Conservation (phyloP, 2,888 invertebrate species). For the Gymnoscelis rufifasciata region DNA sequence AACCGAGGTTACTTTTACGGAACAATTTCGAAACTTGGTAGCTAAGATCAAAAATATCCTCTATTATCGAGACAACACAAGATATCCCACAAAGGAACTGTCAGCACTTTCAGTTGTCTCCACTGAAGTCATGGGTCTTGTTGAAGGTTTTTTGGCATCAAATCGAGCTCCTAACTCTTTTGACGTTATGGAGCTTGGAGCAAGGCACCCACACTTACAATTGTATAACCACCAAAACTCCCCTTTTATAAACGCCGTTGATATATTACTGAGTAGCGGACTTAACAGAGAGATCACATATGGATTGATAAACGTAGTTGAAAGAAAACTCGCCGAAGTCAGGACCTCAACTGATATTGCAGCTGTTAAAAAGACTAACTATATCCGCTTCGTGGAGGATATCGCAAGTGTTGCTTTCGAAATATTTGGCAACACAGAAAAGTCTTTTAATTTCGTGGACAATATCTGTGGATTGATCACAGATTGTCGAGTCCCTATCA, state of each 20-base stretch:
- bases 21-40: slow-evolving; percentile 79
- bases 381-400: slow-evolving; percentile 70
- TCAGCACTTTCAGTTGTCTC: slow-evolving; percentile 79
- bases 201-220: slow-evolving; percentile 68
- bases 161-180: slow-evolving; percentile 71
- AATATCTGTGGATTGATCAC: slow-evolving; percentile 66
- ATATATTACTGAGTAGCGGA: slow-evolving; percentile 69
- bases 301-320: slow-evolving; percentile 71
- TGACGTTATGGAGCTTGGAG: slow-evolving; percentile 66
- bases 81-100: slow-evolving; percentile 72
- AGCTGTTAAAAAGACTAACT: slow-evolving; percentile 68
- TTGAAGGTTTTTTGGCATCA: slow-evolving; percentile 78
- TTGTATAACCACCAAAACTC: slow-evolving; percentile 72
- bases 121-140: slow-evolving; percentile 80
- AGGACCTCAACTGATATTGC: slow-evolving; percentile 60
- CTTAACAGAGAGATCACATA: slow-evolving; percentile 73
- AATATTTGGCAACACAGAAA: slow-evolving; percentile 69
- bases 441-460: slow-evolving; percentile 64
- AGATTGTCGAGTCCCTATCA: slow-evolving; percentile 69
- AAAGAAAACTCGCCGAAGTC: slow-evolving; percentile 71
- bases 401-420: slow-evolving; percentile 72
- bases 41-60: slow-evolving; percentile 72
- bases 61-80: slow-evolving; percentile 64
- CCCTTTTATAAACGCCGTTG: slow-evolving; percentile 71
- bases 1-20: slow-evolving; percentile 83